These are phyloP conservation scores for Psylliodes chrysocephalus DNA, from an alignment of 2,888 invertebrate species.

Conservation along the genomic window DNA sequence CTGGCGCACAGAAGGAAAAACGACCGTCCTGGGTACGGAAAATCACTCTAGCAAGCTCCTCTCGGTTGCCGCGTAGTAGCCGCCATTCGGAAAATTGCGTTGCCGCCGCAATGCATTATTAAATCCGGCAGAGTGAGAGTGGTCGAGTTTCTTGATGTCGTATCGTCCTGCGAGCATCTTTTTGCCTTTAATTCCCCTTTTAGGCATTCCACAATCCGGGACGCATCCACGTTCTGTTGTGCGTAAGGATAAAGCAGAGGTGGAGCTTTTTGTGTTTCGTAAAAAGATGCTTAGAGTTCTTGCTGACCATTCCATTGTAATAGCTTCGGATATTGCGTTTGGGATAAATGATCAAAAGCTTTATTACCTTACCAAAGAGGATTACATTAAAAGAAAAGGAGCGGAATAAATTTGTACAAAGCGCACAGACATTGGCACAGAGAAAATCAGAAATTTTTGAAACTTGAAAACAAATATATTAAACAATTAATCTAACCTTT, in stretches of 20 bases:
- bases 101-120: slow-evolving; percentile 30
- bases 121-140: slow-evolving; percentile 26
- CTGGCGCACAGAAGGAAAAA: slow-evolving; percentile 4
- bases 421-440: too few relatives aligned
- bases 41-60: slow-evolving; percentile 8
- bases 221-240: slow-evolving; percentile 13
- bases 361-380: too few relatives aligned
- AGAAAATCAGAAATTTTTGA: too few relatives aligned
- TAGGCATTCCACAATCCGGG: slow-evolving; percentile 25
- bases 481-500: too few relatives aligned
- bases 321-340: too few relatives aligned
- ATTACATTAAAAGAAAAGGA: too few relatives aligned
- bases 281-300: neutral
- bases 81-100: slow-evolving; percentile 29
- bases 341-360: too few relatives aligned
- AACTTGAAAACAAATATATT: too few relatives aligned
- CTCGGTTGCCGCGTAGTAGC: slow-evolving; percentile 11
- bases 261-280: neutral
- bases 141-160: slow-evolving; percentile 27
- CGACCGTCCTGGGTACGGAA: slow-evolving; percentile 1
- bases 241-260: neutral
- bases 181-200: slow-evolving; percentile 26
- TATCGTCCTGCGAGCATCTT: slow-evolving; percentile 22
- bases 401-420: too few relatives aligned
- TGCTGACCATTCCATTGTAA: neutral